Conservation (phyloP, 2,888 invertebrate genomes). For the Geophilus truncorum region DNA sequence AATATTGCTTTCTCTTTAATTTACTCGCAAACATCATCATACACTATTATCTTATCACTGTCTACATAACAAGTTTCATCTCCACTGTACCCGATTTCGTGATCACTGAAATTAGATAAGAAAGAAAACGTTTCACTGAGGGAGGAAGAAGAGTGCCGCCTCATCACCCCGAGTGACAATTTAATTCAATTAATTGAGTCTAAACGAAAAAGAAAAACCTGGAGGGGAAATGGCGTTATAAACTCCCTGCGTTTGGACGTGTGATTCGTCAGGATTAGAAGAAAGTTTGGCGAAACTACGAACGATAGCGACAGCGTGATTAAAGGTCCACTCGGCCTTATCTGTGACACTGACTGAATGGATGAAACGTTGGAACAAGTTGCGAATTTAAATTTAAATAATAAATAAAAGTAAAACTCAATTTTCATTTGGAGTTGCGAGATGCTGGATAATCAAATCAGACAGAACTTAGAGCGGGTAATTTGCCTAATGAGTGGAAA, state of each 20-base stretch:
- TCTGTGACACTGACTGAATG: too few species aligned
- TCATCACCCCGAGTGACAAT: slow-evolving; percentile 5
- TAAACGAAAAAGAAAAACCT: neutral
- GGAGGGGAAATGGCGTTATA: neutral
- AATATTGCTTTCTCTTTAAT: too few species aligned
- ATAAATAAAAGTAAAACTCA: neutral
- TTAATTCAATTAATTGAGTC: slow-evolving; percentile 24
- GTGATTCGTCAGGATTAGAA: slow-evolving; percentile 13
- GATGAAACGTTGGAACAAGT: too few species aligned
- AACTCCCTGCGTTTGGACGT: neutral
- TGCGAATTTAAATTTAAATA: neutral
- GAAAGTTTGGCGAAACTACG: neutral
- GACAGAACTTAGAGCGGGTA: too few species aligned
- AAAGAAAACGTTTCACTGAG: neutral
- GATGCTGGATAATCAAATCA: too few species aligned
- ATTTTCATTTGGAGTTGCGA: too few species aligned
- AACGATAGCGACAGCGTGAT: neutral
- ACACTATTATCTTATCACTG: too few species aligned
- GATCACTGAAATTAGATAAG: neutral
- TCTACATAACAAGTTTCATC: too few species aligned
- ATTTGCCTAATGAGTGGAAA: too few species aligned
- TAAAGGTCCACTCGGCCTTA: neutral
- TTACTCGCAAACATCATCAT: too few species aligned
- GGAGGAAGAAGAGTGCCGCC: neutral
- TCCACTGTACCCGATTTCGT: neutral